phyloP scores from a whole-genome alignment of 2,888 invertebrate species.

The Busseola fusca region DNA sequence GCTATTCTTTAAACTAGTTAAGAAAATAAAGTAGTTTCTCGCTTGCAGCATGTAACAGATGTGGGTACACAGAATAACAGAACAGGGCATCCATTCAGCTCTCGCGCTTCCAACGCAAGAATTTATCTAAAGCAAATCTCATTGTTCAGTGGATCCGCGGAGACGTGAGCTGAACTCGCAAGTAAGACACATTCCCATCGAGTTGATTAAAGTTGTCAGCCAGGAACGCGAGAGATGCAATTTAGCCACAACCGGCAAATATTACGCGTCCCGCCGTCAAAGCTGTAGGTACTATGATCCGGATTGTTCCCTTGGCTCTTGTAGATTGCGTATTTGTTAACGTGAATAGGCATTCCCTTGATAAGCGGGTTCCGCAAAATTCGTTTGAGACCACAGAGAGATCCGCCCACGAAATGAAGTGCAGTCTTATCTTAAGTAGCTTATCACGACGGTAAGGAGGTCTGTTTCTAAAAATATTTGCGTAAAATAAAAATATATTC shows the following conservation, averaged over 20 bases:
- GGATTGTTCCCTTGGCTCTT: slow-evolving; percentile 54
- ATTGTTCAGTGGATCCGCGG: slow-evolving; percentile 79
- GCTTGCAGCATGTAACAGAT: slow-evolving; percentile 61
- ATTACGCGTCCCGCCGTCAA: slow-evolving; percentile 59
- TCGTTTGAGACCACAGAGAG: slow-evolving; percentile 42
- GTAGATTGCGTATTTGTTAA: slow-evolving; percentile 60
- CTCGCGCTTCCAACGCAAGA: slow-evolving; percentile 70
- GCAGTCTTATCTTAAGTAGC: slow-evolving; percentile 49
- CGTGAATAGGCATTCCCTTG: slow-evolving; percentile 53
- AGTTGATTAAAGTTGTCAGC: slow-evolving; percentile 86
- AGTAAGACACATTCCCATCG: slow-evolving; percentile 85
- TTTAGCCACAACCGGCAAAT: slow-evolving; percentile 71
- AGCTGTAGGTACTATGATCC: slow-evolving; percentile 45
- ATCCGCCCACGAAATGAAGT: slow-evolving; percentile 48
- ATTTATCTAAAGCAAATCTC: slow-evolving; percentile 84
- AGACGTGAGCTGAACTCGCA: slow-evolving; percentile 82
- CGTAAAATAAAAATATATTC: slow-evolving; percentile 30
- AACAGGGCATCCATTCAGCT: slow-evolving; percentile 71
- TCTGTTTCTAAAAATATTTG: slow-evolving; percentile 37
- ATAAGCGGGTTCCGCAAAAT: slow-evolving; percentile 46
- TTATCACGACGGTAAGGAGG: slow-evolving; percentile 40
- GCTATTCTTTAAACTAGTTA: slow-evolving; percentile 58
- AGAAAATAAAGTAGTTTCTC: slow-evolving; percentile 64
- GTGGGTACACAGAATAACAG: slow-evolving; percentile 65
- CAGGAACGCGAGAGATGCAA: slow-evolving; percentile 78